Percentiles rank a stretch among this genome's conserved stretches.
Evolutionary conservation across 2,888 invertebrate species (phyloP).

Genomic region (Apotomis capreana): DNA sequence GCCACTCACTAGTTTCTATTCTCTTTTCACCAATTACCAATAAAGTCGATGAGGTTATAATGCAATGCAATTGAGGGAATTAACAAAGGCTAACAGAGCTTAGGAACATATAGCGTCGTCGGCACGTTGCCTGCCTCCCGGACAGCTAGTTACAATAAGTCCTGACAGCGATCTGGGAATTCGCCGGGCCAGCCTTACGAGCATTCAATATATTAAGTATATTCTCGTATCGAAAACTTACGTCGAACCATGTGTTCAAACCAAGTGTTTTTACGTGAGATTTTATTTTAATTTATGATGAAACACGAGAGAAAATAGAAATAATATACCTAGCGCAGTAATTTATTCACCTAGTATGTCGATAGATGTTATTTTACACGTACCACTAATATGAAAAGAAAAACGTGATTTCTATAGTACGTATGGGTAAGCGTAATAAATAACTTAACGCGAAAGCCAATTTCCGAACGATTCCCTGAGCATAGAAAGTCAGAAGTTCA

Average conservation of each 20-base stretch:
- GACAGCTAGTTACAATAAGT: slow-evolving; percentile 61
- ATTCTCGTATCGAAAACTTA: slow-evolving; percentile 14
- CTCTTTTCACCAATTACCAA: no score
- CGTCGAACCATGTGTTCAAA: no score
- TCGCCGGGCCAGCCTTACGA: slow-evolving; percentile 36
- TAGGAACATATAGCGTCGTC: neutral
- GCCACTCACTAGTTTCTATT: no score
- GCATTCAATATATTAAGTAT: slow-evolving; percentile 25
- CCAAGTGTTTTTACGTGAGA: slow-evolving; percentile 2
- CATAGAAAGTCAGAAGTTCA: no score
- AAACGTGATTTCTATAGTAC: neutral
- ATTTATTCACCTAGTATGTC: neutral
- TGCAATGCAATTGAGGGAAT: slow-evolving; percentile 5
- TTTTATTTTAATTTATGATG: neutral
- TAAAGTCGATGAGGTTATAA: neutral
- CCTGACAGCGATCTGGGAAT: slow-evolving; percentile 62
- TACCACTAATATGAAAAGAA: no score
- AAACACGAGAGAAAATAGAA: neutral
- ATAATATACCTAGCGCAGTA: neutral
- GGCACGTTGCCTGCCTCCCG: neutral
- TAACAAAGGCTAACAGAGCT: neutral
- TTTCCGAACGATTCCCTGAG: no score
- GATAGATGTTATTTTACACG: neutral
- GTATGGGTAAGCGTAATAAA: no score
- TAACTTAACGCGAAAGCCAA: no score